Evolutionary conservation across 2,797 vertebrate species (phyloP), one percentile per base, ranked within the genome.

Genomic region (Acrossocheilus fasciatus): DNA sequence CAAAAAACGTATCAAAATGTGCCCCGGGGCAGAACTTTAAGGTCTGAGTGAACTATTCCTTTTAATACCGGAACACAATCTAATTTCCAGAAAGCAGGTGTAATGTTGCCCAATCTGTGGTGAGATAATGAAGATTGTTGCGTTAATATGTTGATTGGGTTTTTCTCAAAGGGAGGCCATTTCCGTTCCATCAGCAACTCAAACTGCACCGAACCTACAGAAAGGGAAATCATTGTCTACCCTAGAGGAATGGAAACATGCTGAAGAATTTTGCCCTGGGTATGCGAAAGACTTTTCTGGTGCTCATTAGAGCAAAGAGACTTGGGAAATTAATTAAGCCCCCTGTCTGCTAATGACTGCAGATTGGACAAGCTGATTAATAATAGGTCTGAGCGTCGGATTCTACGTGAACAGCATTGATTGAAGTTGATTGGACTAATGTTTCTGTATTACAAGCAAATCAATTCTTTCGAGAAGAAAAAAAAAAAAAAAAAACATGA

Each of bases 271-370:
- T 81, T 74, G 34, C 43, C 50, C 30, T 30, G 11, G n/a, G 74
- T 82, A 76, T 80, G 43, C n/a, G 9, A 9, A 52, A 36, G 18
- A 74, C 57, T 62, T 74, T 36, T 41, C 66, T 75, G 34, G 50
- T 70, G 4, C 82, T 89, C 70, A 85, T 89, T 87, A 88, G 80
- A 36, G 79, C 52, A 68, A 73, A 57, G n/a, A 66, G 81, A 81
- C 87, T 83, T 74, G 82, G 80, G 57, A 89, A 89, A 88, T 89
- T 50, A 89, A 88, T 90, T 85, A 89, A 81, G 74, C 34, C 66
- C 17, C 30, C 54, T 75, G 62, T 64, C 83, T 59, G 54, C 75
- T 90, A 88, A 88, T 89, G 82, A 87, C 83, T 83, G 69, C 80
- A 85, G 75, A 87, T 82, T 85, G 89, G 84, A 43, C 74, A 70